phyloP scores from a whole-genome alignment of 1,140 invertebrate species.

The Antheraea mylitta region DNA sequence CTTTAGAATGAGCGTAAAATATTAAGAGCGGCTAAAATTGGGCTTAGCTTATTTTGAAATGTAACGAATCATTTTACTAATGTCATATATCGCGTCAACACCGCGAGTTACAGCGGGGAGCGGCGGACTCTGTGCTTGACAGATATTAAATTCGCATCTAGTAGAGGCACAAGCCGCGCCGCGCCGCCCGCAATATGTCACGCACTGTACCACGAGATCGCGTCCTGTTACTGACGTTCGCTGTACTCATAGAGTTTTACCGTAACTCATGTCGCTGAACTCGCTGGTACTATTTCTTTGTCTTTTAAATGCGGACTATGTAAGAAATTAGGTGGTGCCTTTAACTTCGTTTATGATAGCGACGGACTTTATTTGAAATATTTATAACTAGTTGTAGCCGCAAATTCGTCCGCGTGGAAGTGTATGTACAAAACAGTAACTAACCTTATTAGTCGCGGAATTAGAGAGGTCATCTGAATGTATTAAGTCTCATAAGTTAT shows the following conservation, averaged over 20 bases:
- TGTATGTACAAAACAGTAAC: no score
- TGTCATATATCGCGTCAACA: slow-evolving; percentile 2
- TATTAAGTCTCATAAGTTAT: no score
- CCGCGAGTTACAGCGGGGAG: neutral
- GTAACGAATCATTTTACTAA: neutral
- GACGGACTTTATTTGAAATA: no score
- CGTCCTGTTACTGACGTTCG: slow-evolving; percentile 14
- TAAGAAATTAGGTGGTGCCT: no score
- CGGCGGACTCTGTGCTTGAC: slow-evolving; percentile 17
- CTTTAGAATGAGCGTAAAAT: no score
- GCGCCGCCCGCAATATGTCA: slow-evolving; percentile 51
- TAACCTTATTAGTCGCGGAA: no score
- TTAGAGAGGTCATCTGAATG: no score
- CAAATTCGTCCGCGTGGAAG: no score
- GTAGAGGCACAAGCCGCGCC: slow-evolving; percentile 24
- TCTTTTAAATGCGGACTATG: neutral
- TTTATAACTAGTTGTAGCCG: no score
- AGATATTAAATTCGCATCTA: slow-evolving; percentile 52
- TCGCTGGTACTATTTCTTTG: neutral
- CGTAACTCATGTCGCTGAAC: neutral
- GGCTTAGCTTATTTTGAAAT: no score
- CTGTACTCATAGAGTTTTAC: slow-evolving; percentile 4
- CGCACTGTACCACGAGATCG: slow-evolving; percentile 33
- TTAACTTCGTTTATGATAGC: no score
- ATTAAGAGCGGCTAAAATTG: no score